Evolutionary conservation across 2,888 invertebrate species (phyloP), one percentile per base, ranked within the genome.

Genomic region (Theodoxus fluviatilis): DNA sequence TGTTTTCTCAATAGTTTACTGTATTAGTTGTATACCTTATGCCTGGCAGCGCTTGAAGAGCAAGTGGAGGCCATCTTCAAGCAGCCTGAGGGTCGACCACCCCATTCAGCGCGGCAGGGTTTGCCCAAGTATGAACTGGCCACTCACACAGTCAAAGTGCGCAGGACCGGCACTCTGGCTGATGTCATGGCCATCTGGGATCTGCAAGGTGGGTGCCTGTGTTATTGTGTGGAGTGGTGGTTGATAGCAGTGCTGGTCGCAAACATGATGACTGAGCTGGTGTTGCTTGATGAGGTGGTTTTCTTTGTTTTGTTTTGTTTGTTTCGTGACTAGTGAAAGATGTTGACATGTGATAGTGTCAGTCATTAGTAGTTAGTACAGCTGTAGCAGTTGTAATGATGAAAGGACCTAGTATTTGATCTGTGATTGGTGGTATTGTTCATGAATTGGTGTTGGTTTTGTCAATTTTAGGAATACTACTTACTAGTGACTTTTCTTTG

Each of bases 131-230:
- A 90, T 79, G 89, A 89, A 78, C 80, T 91, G 68, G 91, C 90
- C 0, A 88, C 89, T 2, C 91, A 91, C 83, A 88, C 90, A 1
- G 89, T 91, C 9, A 89, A 89, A 78, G 88, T 91, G 7, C 86
- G 89, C 69, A 86, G 89, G 68, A 90, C 89, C 66, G 91, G 91
- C 1, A 88, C 89, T 6, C 81, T 91, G 15, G 87, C 90, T n/a
- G 90, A 90, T 78, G 88, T 90, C 6, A 88, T 89, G 75, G 88
- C 90, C 61, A 84, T 91, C 52, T 90, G 89, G 88, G 89, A 87
- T 67, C 75, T 86, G 18, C 80, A 86, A 73, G 85, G 85, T 85
- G 68, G 66, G 49, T 35, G 1, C 7, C 67, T 55, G 15, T 28
- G 18, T 35, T 0, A 33, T 15, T 18, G 9, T 33, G 9, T 33